Conservation (phyloP, 2,888 invertebrate genomes). For the Heliconius sara region DNA sequence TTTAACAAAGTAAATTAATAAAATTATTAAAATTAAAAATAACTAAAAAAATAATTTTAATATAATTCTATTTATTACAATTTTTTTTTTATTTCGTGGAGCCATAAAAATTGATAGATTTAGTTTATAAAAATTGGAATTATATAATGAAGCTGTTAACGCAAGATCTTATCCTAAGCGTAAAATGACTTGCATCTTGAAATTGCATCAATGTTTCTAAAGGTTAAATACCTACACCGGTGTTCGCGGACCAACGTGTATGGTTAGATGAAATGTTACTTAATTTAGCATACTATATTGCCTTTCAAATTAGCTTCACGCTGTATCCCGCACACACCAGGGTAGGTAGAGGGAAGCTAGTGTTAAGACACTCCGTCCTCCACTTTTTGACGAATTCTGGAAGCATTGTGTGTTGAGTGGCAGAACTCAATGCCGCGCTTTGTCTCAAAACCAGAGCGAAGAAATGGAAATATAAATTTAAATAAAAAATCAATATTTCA, state of each 20-base stretch:
- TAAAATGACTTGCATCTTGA: constrained; percentile 32
- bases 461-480: no score
- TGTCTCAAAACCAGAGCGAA: no score
- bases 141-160: constrained; percentile 14
- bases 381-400: no score
- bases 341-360: no score
- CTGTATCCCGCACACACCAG: no score
- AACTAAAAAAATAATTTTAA: neutral
- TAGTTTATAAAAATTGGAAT: constrained; percentile 11
- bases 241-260: neutral
- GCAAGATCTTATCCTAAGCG: neutral
- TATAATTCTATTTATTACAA: neutral
- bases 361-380: no score
- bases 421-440: no score
- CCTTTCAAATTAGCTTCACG: no score
- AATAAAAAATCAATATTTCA: no score
- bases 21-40: no score
- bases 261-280: constrained; percentile 7
- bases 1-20: no score
- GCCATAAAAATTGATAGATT: neutral
- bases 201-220: constrained; percentile 18
- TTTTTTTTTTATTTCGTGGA: neutral
- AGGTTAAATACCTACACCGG: constrained; percentile 9
- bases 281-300: neutral
- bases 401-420: no score